Evolutionary conservation across 2,797 vertebrate species (phyloP).

Genomic region (Psittacula derbiana): DNA sequence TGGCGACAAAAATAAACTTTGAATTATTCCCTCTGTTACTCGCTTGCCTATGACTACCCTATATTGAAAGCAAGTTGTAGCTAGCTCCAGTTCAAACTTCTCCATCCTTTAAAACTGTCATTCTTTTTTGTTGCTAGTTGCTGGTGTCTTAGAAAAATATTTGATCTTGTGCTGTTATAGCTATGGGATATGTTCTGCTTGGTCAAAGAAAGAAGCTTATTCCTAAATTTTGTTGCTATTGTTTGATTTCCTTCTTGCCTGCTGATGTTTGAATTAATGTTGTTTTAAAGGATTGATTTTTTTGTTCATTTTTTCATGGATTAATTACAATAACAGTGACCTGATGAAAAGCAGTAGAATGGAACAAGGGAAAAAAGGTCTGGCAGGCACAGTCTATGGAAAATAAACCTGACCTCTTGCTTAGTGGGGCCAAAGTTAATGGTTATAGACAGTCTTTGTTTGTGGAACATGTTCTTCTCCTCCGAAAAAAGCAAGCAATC

Average conservation of each 20-base stretch:
- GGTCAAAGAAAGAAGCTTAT: not conserved
- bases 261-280: slow-evolving; percentile 42
- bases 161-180: not conserved
- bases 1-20: not conserved
- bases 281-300: not conserved
- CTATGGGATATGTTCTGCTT: not conserved
- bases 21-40: not conserved
- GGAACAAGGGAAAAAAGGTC: slow-evolving; percentile 26
- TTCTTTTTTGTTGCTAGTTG: not conserved
- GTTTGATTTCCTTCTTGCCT: not conserved
- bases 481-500: slow-evolving; percentile 38
- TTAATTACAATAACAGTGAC: slow-evolving; percentile 14
- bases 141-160: not conserved
- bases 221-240: not conserved
- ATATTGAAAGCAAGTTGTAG: not conserved
- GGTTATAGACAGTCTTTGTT: slow-evolving; percentile 57
- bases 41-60: not conserved
- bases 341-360: slow-evolving; percentile 43
- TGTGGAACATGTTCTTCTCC: not conserved
- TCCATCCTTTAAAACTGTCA: not conserved
- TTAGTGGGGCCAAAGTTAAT: slow-evolving; percentile 48
- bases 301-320: not conserved
- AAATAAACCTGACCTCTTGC: slow-evolving; percentile 53
- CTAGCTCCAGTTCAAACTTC: not conserved
- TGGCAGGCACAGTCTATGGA: slow-evolving; percentile 2